Base-by-base conservation (phyloP, 2,888 invertebrate species). In the Darwinula stevensoni region DNA sequence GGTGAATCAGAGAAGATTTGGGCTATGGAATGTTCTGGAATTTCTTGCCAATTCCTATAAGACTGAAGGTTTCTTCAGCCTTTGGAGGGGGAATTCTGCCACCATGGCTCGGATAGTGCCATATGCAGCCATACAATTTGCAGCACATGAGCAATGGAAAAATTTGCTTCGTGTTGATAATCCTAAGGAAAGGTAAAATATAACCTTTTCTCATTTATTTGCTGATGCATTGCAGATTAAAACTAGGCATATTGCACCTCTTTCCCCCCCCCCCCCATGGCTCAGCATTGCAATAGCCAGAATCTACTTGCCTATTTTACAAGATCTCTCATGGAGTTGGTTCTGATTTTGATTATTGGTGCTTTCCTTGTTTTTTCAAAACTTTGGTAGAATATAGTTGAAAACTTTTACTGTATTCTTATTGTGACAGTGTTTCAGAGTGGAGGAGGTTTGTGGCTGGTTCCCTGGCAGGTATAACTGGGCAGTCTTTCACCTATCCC, bases 31-130 rank as follows among this genome's bases (percentile, higher is more conserved):
- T 29, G 58, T 57, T 3, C 34, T 53, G 12, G 43, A 45, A 31
- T 62, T 61, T 41, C 43, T 62, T 6, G 40, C 43, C 17, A 41
- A 51, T 14, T 69, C 73, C 13, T 69, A 69, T 39, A 59, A 57
- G 39, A 59, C 59, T 12, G 74, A 86, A 45, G 94, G 97, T 2
- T 53, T 75, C 31, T 40, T 65, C 9, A 73, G 80, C 34, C 53
- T 97, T 42, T 97, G 88, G 88, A 61, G 94, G 32, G 97, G 97
- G 3, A 99, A 97, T 61, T 80, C 84, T 39, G 97, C 97, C 3
- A 94, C 91, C 0, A 82, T 97, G 82, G 84, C 78, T 12, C 61
- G 94, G 35, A 88, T 97, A 37, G 61, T 91, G 32, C 97, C 97
- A 1, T 91, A 94, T 53, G 86, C 94, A 14, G 82, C 94, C 28